A percentile compares a stretch with the other conserved stretches of the same genome.
These are phyloP conservation scores for Haplotaxodon microlepis DNA, from an alignment of 2,113 vertebrate genomes.

Conservation along the genomic window DNA sequence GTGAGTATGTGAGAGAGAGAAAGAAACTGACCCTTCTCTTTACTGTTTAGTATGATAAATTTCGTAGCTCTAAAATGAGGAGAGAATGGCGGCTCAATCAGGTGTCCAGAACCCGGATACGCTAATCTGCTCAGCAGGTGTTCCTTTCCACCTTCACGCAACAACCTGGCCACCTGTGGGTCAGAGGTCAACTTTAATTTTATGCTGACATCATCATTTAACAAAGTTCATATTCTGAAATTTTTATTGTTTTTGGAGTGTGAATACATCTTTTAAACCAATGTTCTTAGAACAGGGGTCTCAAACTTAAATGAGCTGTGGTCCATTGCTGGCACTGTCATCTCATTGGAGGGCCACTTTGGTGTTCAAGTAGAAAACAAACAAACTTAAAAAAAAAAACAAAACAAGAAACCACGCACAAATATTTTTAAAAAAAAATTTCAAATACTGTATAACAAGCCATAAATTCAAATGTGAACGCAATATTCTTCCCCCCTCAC, in stretches of 20 bases:
- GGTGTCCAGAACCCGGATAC: slow-evolving; percentile 63
- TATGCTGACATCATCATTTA: not conserved
- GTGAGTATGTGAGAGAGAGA: not conserved
- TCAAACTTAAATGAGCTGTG: not conserved
- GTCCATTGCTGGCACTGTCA: not conserved
- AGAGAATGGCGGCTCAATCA: slow-evolving; percentile 69
- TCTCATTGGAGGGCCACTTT: not conserved
- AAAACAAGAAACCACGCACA: not conserved
- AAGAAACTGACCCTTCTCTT: slow-evolving; percentile 11
- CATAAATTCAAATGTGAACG: not conserved
- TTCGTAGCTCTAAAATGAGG: slow-evolving; percentile 57
- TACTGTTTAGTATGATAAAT: not conserved
- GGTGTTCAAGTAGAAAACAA: not conserved
- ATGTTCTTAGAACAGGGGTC: not conserved
- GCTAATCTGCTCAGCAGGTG: slow-evolving; percentile 53
- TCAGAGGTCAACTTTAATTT: not conserved
- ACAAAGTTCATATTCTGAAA: not conserved
- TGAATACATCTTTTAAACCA: not conserved
- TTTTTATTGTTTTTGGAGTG: not conserved
- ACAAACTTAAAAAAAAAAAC: not conserved
- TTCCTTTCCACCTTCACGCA: slow-evolving; percentile 54
- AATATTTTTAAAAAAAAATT: fast-evolving
- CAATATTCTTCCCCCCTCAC: not conserved
- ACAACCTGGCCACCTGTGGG: slow-evolving; percentile 46
- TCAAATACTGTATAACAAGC: not conserved